Evolutionary conservation across 2,113 vertebrate genomes (phyloP), one percentile per base, ranked within the genome.

Genomic region (Gnathonemus longibarbis): DNA sequence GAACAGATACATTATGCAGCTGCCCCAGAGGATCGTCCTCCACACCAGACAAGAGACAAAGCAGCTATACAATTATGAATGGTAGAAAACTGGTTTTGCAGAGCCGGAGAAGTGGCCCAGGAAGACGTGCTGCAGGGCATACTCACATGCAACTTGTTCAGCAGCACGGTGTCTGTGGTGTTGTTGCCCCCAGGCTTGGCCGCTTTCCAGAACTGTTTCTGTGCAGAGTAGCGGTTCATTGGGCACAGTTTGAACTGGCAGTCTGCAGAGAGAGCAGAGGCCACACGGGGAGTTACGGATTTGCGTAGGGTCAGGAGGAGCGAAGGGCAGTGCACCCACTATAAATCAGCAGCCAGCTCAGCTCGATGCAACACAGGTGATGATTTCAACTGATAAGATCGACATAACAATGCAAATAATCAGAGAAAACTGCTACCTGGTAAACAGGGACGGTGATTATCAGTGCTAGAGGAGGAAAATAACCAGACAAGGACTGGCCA

Each of bases 161-260:
- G 98, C 3, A 99, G 96, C 49, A 99, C 96, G 0, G 98, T 96
- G 85, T 99, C 98, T 0, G 98, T 99, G 0, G 98, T 99, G 94
- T 95, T 99, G 95, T 98, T 99, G 31, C 97, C 97, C 35, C 98
- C 98, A 0, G 98, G 98, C 92, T 99, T 99, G 0, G 98, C 98
- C 0, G 98, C 98, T 90, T 99, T 99, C 98, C 98, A 99, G 94
- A 99, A 99, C 95, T 99, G 98, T 93, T 99, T 99, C 92, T 99
- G 98, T 84, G 98, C 98, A 0, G 98, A 99, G 93, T 99, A 99
- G 92, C 98, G 96, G 95, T 99, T 99, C 98, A 99, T 99, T 46
- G 98, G 98, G 93, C 98, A 99, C 35, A 99, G 96, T 90, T 97
- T 99, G 95, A 99, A 99, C 90, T 99, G 97, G 96, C 98, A 99